Evolutionary conservation across 2,113 vertebrate species (phyloP), one percentile per base, ranked within the genome.

Genomic region (Prinia subflava): DNA sequence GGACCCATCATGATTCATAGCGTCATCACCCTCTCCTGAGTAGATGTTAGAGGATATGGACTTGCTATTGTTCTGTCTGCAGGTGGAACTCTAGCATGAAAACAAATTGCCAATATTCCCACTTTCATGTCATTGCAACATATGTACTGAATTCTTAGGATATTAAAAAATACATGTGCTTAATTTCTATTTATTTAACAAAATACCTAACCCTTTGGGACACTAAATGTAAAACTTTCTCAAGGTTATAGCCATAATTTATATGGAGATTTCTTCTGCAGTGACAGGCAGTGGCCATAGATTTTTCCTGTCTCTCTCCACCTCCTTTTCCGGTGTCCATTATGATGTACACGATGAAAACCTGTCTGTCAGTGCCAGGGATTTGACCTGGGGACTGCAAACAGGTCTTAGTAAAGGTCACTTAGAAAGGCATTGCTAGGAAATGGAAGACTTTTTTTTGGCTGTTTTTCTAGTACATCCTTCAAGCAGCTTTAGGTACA

Each of bases 181-280:
- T 88, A 68, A 68, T 95, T 95, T 37, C 31, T 77, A 27, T 47
- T 85, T 94, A 70, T 86, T 86, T 70, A 83, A 77, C 11, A 92
- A 70, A 86, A 70, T 52, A 55, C 5, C 35, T 70, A 90, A 33
- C 15, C 60, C 68, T 71, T 50, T 83, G 83, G 76, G 88, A 88
- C n/a, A 92, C 31, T 21, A 83, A 90, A 74, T 67, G 24, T 30
- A 77, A 79, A 75, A 88, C 31, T 90, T 94, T 90, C 64, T 37
- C 47, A 70, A 77, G 60, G 42, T 83, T 93, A 33, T 67, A 37
- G 11, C 22, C 33, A 11, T 68, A 55, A 91, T 86, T 90, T 90
- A 53, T 10, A 44, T 9, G 37, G 76, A 81, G 33, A 60, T 88
- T 67, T 83, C 63, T 92, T 81, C 63, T 42, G 24, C 42, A 70